Base-by-base conservation (phyloP, 1,140 invertebrate genomes). In the Leptinotarsa texana region DNA sequence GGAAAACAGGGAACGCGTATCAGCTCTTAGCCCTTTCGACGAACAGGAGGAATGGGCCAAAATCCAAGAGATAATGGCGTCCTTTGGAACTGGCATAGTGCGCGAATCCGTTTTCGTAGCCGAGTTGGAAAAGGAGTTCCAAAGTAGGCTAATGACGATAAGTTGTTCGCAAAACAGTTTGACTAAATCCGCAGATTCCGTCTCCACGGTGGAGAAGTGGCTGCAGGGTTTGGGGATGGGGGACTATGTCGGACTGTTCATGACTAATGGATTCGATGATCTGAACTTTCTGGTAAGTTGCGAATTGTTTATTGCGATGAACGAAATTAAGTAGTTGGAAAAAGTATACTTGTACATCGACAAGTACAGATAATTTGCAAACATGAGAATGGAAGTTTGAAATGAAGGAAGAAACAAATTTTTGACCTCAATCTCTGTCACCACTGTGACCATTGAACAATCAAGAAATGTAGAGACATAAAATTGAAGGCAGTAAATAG, bases 41-140 rank as follows among this genome's bases (percentile, higher is more conserved):
- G 95, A 97, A 82, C 89, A 94, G 83, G 95, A 97, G 86, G 96
- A 97, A 85, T 97, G 96, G 94, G 94, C 94, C 1, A 96, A 96
- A 86, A 97, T 98, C 75, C 94, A 94, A 11, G 95, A 96, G 85
- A 97, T 97, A 74, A 96, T 98, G 91, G 94, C 94, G 21, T 94
- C 94, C 1, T 95, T 97, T 81, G 95, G 95, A 47, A 93, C 92
- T 69, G 92, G 92, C 22, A 87, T 93, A 13, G 91, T 94, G 3
- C 84, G 93, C 8, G 94, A 95, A 82, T 94, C 93, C 1, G 92
- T 95, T 3, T 95, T 96, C 85, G 91, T 95, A 48, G 91, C 90
- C 11, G 94, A 96, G 80, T 86, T 95, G 77, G 93, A 95, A 82
- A 91, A 93, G 81, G 93, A 95, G 85, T 95, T 96, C 84, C 93